Base-by-base conservation (phyloP, 2,888 invertebrate genomes). In the Cerastis rubricosa region DNA sequence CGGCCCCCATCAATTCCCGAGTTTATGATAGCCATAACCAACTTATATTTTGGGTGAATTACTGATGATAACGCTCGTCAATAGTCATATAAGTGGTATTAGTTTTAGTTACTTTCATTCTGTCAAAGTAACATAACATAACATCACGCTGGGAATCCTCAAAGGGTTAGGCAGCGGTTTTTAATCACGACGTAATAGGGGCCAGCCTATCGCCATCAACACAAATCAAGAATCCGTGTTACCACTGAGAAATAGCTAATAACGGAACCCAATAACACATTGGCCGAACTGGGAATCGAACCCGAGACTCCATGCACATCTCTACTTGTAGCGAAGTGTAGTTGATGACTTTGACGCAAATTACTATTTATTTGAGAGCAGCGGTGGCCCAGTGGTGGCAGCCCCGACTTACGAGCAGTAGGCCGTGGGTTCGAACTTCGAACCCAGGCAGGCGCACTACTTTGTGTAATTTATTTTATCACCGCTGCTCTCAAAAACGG, bases 41-140 rank as follows among this genome's bases (percentile, higher is more conserved):
- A 59, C 59, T 59, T 71, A 71, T 84, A 43, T 74, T 81, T 84
- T 64, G 74, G 74, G 63, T n/a, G 43, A 64, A 59, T 64, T 74
- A 68, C 74, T 22, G 47, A 43, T 51, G 68, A 68, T 64, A 71
- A 74, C 54, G 54, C 43, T 74, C 19, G 29, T 35, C 40, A 51
- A 49, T 61, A 19, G 59, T 43, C 65, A 51, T 64, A 29, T 67
- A 49, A 57, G n/a, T 66, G 35, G 54, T 77, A 82, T 71, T 77
- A 22, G 35, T 80, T 69, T 70, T 59, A 29, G 29, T 59, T 29
- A 59, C 57, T 29, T 57, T 57, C 17, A 29, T 57, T 57, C 25
- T 17, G 14, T 8, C 2, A 29, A 8, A 17, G 29, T 59, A 8
- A 59, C 59, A 17, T 29, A 17, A 57, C 57, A 17, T 59, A 8